Base-by-base conservation (phyloP, 1,140 invertebrate genomes). In the Sitobion miscanthi region DNA sequence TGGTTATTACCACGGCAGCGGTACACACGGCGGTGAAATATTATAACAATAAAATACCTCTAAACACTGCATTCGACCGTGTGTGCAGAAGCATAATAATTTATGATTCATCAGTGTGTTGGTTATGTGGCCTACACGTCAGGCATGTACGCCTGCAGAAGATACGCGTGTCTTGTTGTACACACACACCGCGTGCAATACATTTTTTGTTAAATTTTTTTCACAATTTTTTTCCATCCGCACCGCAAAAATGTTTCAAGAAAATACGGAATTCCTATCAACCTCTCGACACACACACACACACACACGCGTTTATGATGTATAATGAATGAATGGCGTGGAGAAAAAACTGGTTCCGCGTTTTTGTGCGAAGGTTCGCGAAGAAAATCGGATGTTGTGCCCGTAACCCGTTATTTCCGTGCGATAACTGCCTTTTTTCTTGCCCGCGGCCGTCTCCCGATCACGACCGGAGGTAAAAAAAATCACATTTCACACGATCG, bases 361-460 rank as follows among this genome's bases (percentile, higher is more conserved):
- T 93, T 93, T 93, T 83, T 83, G 52, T 42, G 47, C 77, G 83
- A 42, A 69, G 91, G 91, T 92, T 92, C 42, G 91, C 91, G 77
- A 93, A 86, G 91, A 93, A 93, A 93, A 93, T 93, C 91, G 91
- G 91, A 92, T 92, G 91, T 92, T 92, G 91, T 92, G 91, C 91
- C 35, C 69, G 91, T 86, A 57, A 93, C 91, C 91, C 91, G 91
- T 93, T 93, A 93, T 52, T 54, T 93, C 49, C 42, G 35, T 83
- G 9, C 45, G 23, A 47, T 92, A 89, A 57, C 77, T 92, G 38
- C 47, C 30, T 85, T 85, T 91, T 83, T 85, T 52, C 38, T 54
- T 85, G 23, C 69, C 8, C 35, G 35, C 35, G 30, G 5, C 91
- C 47, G 47, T n/a, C 47, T 82, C 49, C 20, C 69, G 90, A n/a